Conservation (phyloP, 2,888 invertebrate species). For the Drosophila neonasuta region DNA sequence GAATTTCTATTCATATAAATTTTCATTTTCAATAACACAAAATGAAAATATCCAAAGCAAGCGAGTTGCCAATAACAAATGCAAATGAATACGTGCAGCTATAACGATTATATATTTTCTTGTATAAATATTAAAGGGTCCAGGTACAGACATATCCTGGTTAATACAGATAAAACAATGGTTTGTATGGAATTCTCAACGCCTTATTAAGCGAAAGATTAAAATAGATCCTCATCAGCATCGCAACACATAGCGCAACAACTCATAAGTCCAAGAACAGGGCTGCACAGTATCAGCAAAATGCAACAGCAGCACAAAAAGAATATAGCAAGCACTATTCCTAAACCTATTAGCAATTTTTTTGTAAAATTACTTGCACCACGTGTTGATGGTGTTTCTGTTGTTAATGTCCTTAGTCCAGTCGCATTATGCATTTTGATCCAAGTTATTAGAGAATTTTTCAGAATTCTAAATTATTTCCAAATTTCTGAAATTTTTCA, state of each 20-base stretch:
- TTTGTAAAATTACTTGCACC: background rate
- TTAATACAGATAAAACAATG: background rate
- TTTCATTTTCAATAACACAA: background rate
- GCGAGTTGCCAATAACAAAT: too few relatives aligned
- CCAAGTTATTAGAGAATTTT: background rate
- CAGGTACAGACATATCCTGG: background rate
- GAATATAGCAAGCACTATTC: background rate
- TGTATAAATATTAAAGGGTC: too few relatives aligned
- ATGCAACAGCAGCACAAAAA: slow-evolving; percentile 18
- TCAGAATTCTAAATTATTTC: background rate
- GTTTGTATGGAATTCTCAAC: background rate
- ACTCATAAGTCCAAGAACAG: slow-evolving; percentile 5
- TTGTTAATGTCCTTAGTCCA: background rate
- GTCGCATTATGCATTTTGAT: background rate
- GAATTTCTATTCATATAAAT: background rate
- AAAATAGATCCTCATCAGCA: background rate
- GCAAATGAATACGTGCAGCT: too few relatives aligned
- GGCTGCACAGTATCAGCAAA: slow-evolving; percentile 23
- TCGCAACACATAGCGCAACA: slow-evolving; percentile 14
- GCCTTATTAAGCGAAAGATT: background rate
- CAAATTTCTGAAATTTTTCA: background rate
- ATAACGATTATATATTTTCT: too few relatives aligned
- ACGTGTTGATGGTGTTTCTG: background rate
- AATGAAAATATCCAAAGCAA: too few relatives aligned
- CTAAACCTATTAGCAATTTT: background rate